Conservation (phyloP, 2,797 vertebrate genomes). For the Gallinago nigripennis region DNA sequence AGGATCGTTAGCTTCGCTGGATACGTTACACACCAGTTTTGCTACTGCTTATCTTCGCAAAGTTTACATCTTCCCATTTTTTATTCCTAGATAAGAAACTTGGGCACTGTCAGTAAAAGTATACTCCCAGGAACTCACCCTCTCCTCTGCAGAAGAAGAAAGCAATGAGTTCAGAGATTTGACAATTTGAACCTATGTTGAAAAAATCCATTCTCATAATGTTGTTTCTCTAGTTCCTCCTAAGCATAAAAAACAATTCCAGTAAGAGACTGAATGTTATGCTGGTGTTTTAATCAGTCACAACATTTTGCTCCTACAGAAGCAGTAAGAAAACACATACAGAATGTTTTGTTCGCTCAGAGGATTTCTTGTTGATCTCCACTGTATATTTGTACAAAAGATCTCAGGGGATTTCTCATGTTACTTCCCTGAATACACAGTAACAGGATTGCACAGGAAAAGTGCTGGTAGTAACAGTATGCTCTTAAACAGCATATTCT, state of each 20-base stretch:
- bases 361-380: conserved; percentile 68
- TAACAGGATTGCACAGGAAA: conserved; percentile 42
- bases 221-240: not conserved
- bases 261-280: not conserved
- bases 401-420: conserved; percentile 50
- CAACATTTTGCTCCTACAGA: conserved; percentile 34
- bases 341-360: conserved; percentile 57
- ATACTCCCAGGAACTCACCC: not conserved
- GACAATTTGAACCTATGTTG: not conserved
- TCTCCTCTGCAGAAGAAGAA: not conserved
- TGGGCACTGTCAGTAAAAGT: not conserved
- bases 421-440: conserved; percentile 59
- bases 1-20: conserved; percentile 40
- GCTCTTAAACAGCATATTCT: conserved; percentile 4
- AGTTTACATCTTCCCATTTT: not conserved
- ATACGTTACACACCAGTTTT: not conserved
- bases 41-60: conserved; percentile 26
- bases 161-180: conserved; percentile 27
- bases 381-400: conserved; percentile 61
- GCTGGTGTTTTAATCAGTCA: conserved; percentile 5
- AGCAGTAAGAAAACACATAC: conserved; percentile 58
- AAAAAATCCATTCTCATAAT: not conserved
- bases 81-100: conserved; percentile 7
- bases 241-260: not conserved
- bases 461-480: not conserved